Evolutionary conservation across 2,113 vertebrate genomes (phyloP).

Genomic region (Desmodus rotundus): DNA sequence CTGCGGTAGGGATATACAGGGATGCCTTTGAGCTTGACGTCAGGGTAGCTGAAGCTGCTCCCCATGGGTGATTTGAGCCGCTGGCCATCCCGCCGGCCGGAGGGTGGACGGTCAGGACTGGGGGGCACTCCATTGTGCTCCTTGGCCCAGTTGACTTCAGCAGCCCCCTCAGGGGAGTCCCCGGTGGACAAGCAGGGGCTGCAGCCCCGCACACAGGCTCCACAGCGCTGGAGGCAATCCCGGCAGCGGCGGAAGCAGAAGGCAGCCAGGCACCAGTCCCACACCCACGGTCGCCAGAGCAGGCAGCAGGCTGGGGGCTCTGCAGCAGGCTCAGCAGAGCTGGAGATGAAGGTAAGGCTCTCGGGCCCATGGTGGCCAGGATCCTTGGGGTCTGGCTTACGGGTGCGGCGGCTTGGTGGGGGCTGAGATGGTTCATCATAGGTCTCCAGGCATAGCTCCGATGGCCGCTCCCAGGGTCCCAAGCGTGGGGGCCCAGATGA

Average conservation of each 20-base stretch:
- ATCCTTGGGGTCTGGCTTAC: conserved; percentile 80
- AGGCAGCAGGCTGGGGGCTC: conserved; percentile 86
- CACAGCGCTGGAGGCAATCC: conserved; percentile 84
- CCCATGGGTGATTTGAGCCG: conserved; percentile 80
- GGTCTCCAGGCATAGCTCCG: conserved; percentile 82
- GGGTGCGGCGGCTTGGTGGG: conserved; percentile 68
- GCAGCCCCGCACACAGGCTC: conserved; percentile 83
- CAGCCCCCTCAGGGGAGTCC: conserved; percentile 73
- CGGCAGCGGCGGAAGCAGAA: conserved; percentile 85
- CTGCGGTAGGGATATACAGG: conserved; percentile 84
- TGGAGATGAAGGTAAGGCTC: conserved; percentile 91
- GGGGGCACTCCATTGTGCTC: conserved; percentile 84
- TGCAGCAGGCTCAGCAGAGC: conserved; percentile 82
- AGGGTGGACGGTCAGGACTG: conserved; percentile 80
- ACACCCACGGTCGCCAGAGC: conserved; percentile 89
- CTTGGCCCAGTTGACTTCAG: conserved; percentile 73
- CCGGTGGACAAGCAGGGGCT: conserved; percentile 83
- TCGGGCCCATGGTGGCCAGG: conserved; percentile 84
- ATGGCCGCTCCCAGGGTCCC: conserved; percentile 72
- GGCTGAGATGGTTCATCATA: conserved; percentile 77
- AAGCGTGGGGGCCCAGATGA: conserved; percentile 78
- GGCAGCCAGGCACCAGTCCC: conserved; percentile 88
- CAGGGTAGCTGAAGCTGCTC: conserved; percentile 93
- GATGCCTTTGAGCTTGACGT: conserved; percentile 92
- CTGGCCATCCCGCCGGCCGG: conserved; percentile 79